Evolutionary conservation across 2,113 vertebrate genomes (phyloP), one percentile per base, ranked within the genome.

Genomic region (Marmota flaviventris): DNA sequence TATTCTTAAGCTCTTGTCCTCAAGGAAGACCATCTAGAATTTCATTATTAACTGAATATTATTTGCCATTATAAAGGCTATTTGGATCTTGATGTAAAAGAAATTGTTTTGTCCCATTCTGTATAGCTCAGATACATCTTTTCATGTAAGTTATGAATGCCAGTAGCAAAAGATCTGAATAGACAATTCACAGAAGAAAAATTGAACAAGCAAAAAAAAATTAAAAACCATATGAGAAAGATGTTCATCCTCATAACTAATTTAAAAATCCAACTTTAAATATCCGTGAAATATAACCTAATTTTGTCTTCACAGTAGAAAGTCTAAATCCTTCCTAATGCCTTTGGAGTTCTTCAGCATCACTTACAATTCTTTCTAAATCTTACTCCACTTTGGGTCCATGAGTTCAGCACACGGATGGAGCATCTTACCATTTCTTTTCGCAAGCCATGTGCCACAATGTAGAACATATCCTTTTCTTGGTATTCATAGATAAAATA

Each of bases 271-370:
- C 70, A 92, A 96, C 72, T 97, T 93, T 90, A 79, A 97, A 56
- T 72, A 91, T 79, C 86, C 89, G 17, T 96, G 72, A 98, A 84
- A 92, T 90, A 97, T 92, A 95, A 97, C 91, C 91, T 94, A 95
- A 95, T 96, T 96, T 95, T 96, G 81, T 77, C 93, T 92, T 92
- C 96, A 75, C 70, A 61, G 81, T 65, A 65, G 77, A 95, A 95
- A 94, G 34, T 42, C 91, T 91, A 91, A 93, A 85, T 95, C 93
- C 92, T 96, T 93, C 81, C 69, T 82, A 61, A 96, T 70, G 45
- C 32, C 65, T 65, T 63, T 51, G 27, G 25, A 86, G 76, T 89
- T 83, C 75, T 75, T 89, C 56, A 37, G 63, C 89, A 85, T 93
- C 85, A 83, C 39, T 93, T 65, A 77, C 63, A 87, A 87, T 86